A percentile compares a stretch with the other conserved stretches of the same genome.
Evolutionary conservation across 92 coral and sea anemone species (phyloP).

Genomic region (Pocillopora meandrina): DNA sequence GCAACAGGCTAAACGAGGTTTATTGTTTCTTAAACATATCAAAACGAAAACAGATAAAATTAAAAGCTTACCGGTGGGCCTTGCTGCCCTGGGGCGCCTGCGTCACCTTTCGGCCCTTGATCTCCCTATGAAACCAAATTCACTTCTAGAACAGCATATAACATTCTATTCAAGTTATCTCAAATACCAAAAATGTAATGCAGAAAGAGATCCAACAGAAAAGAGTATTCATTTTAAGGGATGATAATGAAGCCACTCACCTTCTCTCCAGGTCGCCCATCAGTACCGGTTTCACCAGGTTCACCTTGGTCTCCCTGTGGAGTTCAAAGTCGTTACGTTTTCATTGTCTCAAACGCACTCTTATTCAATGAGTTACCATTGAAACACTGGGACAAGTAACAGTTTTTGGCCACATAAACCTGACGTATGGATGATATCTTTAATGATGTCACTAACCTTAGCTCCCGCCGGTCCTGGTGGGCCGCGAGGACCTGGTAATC

Average conservation of each 20-base stretch:
- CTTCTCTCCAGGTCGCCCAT: slow-evolving; percentile 71
- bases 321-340: background rate
- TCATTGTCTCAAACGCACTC: background rate
- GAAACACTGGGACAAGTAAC: too few relatives aligned
- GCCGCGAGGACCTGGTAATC: slow-evolving; percentile 82
- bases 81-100: slow-evolving; percentile 74
- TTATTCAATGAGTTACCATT: background rate
- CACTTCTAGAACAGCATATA: background rate
- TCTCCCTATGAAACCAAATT: slow-evolving; percentile 58
- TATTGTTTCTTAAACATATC: too few relatives aligned
- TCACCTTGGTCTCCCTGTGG: slow-evolving; percentile 77
- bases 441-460: slow-evolving; percentile 52
- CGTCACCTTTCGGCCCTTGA: slow-evolving; percentile 84
- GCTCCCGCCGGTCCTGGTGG: slow-evolving; percentile 83
- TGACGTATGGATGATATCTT: too few relatives aligned
- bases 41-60: background rate
- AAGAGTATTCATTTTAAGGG: too few relatives aligned
- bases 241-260: slow-evolving; percentile 25
- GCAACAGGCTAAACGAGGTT: too few relatives aligned
- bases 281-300: slow-evolving; percentile 61
- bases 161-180: background rate
- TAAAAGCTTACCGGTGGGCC: slow-evolving; percentile 78
- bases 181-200: background rate
- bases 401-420: too few relatives aligned
- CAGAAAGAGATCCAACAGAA: background rate